Conservation (phyloP, 2,888 invertebrate species). For the Empis stercorea region DNA sequence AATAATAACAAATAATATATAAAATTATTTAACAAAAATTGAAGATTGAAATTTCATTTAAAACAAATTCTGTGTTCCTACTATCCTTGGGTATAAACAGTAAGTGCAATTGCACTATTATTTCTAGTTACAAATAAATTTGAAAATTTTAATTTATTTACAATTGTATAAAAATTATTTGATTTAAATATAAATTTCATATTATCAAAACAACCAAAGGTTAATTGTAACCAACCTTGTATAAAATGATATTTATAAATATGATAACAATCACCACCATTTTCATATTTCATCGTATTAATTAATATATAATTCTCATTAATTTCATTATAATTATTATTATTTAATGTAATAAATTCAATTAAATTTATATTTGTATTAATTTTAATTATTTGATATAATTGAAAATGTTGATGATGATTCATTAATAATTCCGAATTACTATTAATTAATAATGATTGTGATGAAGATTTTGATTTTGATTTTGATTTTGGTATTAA, state of each 20-base stretch:
- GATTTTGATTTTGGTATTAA: not conserved
- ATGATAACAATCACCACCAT: conserved; percentile 21
- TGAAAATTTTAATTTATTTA: too few species aligned
- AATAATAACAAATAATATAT: too few species aligned
- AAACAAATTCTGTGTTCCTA: too few species aligned
- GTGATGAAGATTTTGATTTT: too few species aligned
- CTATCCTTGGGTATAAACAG: too few species aligned
- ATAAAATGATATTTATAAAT: conserved; percentile 23
- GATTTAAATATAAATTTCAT: conserved; percentile 4
- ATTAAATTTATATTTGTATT: not conserved
- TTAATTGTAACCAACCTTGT: conserved; percentile 24
- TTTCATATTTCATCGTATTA: conserved; percentile 1
- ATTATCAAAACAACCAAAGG: conserved; percentile 23
- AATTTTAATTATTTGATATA: not conserved
- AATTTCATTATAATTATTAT: not conserved
- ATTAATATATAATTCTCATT: not conserved
- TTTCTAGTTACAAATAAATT: too few species aligned
- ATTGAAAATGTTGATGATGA: not conserved
- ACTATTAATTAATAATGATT: not conserved
- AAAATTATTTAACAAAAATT: too few species aligned
- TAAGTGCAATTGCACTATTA: too few species aligned
- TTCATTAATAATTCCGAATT: not conserved
- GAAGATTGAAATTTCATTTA: too few species aligned
- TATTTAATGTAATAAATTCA: not conserved
- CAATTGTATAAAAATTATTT: not conserved